A percentile compares a stretch with the other conserved stretches of the same genome.
Conservation (phyloP, 2,797 vertebrate species). For the Pangasius mekongensis region DNA sequence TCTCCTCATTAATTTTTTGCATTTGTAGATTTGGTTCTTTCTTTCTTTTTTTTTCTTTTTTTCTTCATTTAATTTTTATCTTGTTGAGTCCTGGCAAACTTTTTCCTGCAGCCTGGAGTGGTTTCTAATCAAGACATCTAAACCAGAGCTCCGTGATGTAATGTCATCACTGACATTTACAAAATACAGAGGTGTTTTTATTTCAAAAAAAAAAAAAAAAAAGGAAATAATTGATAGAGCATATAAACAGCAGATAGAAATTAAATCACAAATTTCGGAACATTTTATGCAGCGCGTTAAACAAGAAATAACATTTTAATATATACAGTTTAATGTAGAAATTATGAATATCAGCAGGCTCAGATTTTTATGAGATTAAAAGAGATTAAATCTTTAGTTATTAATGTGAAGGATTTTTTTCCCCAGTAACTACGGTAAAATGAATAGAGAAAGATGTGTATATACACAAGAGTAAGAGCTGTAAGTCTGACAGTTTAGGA, state of each 20-base stretch:
- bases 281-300: too few species aligned
- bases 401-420: background rate
- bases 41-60: background rate
- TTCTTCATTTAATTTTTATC: background rate
- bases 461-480: background rate
- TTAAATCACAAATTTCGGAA: background rate
- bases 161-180: background rate
- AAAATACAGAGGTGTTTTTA: background rate
- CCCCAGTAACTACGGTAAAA: background rate
- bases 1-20: constrained; percentile 64
- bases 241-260: background rate
- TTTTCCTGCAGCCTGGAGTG: background rate
- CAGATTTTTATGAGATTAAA: background rate
- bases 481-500: background rate
- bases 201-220: too few species aligned
- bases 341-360: background rate
- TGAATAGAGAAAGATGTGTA: background rate
- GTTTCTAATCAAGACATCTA: background rate
- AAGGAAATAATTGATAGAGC: background rate
- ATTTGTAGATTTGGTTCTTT: constrained; percentile 9
- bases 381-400: background rate
- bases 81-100: background rate
- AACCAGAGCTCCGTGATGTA: background rate
- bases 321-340: background rate
- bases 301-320: background rate